Evolutionary conservation across 2,113 vertebrate genomes (phyloP), one percentile per base, ranked within the genome.

Genomic region (Buteo buteo): DNA sequence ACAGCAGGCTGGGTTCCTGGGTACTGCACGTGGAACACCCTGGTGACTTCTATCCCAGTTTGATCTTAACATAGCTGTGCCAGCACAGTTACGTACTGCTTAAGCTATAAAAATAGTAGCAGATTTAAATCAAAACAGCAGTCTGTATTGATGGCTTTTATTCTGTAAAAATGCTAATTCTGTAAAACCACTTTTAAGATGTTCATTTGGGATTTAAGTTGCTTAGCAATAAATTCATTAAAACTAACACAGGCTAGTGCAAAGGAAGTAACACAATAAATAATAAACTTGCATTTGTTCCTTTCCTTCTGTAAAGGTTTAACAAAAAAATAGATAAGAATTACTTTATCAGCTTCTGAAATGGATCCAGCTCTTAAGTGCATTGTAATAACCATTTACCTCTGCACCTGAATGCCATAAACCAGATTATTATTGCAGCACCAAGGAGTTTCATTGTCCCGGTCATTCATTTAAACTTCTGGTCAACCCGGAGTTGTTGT

Each of bases 361-460:
- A 92, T 67, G 18, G 47, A 67, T 95, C 95, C 95, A 97, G 7
- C 72, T 88, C 76, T 88, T 95, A 94, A 97, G 93, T 93, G 94
- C 90, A 52, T 69, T 86, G 82, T 93, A 93, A 94, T 95, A 89
- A 89, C 61, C 62, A 19, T 96, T 96, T 82, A 95, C 95, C 90
- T 95, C 93, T 97, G 91, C 47, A 91, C 95, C 58, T 7, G 11
- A 82, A 52, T 72, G 76, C 87, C 87, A 95, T 97, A 97, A 97
- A 96, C 10, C 70, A 90, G 78, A 87, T 61, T 2, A 82, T 87
- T 87, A 96, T 85, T 94, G 84, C 82, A 88, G 73, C 87, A 94
- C 70, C 78, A 88, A 91, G 91, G 93, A 95, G 19, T 92, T 91
- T 91, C 66, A 72, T 93, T 95, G 86, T 74, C 70, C 70, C 3